These are phyloP conservation scores for Drepana falcataria DNA, from an alignment of 2,888 invertebrate genomes.

Conservation along the genomic window DNA sequence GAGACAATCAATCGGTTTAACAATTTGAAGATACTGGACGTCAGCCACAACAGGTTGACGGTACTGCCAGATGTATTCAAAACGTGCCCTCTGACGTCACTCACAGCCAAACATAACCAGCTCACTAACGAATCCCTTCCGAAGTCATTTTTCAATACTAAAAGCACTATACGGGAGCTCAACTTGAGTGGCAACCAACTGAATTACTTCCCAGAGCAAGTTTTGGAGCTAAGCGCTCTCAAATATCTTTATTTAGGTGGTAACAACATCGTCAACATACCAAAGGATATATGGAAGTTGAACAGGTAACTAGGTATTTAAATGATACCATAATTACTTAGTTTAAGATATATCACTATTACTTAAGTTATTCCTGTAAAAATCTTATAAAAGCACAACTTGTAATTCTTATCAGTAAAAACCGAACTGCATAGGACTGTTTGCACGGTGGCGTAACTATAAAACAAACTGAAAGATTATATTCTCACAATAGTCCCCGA, in stretches of 20 bases:
- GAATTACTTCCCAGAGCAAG: conserved; percentile 90
- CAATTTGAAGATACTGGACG: conserved; percentile 88
- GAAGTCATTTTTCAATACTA: conserved; percentile 85
- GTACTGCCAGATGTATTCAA: conserved; percentile 88
- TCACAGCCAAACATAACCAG: conserved; percentile 93
- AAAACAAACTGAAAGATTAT: too few species aligned
- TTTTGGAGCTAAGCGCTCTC: conserved; percentile 86
- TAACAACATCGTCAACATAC: conserved; percentile 88
- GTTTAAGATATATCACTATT: too few species aligned
- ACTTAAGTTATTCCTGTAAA: too few species aligned
- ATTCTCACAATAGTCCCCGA: too few species aligned
- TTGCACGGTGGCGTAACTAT: too few species aligned
- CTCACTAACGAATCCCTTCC: conserved; percentile 92
- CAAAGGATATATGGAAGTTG: conserved; percentile 85
- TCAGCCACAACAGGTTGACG: conserved; percentile 91
- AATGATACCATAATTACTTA: too few species aligned
- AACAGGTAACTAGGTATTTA: conserved; percentile 43
- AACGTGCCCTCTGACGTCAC: conserved; percentile 84
- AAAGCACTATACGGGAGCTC: conserved; percentile 86
- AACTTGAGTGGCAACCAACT: conserved; percentile 96
- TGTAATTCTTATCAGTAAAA: too few species aligned
- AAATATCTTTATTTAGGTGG: conserved; percentile 94
- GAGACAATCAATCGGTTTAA: conserved; percentile 80
- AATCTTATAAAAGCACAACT: too few species aligned
- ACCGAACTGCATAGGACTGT: too few species aligned